Percentiles rank a stretch among this genome's conserved stretches.
Evolutionary conservation across 2,113 vertebrate species (phyloP).

Genomic region (Aldabrachelys gigantea): DNA sequence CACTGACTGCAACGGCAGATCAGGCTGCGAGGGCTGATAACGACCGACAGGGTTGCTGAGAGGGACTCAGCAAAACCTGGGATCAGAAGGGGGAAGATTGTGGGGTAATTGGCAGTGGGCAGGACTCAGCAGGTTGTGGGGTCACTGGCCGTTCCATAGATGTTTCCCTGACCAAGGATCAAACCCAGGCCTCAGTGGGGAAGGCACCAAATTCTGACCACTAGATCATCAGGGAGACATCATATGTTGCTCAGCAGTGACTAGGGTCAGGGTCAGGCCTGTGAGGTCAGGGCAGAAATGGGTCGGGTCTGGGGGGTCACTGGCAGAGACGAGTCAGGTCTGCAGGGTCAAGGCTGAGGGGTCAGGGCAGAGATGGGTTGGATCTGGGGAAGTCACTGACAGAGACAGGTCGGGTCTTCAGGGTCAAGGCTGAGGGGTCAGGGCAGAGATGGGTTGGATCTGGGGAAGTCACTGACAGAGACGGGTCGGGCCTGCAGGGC

Average conservation of each 20-base stretch:
- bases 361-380: background rate
- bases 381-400: too few species aligned
- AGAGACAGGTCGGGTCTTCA: background rate
- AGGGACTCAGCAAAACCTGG: background rate
- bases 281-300: background rate
- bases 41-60: background rate
- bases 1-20: background rate
- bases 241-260: background rate
- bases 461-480: too few species aligned
- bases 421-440: too few species aligned
- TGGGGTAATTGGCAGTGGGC: background rate
- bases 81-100: background rate
- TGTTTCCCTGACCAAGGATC: background rate
- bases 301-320: too few species aligned
- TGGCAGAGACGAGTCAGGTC: background rate
- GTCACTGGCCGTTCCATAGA: background rate
- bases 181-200: background rate
- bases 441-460: too few species aligned
- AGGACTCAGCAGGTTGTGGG: background rate
- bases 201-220: background rate
- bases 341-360: background rate
- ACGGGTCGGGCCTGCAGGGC: too few species aligned
- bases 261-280: background rate
- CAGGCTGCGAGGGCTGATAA: background rate
- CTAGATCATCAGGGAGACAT: too few species aligned